A percentile compares a stretch with the other conserved stretches of the same genome.
These are phyloP conservation scores for Drosophila ambigua DNA, from an alignment of 1,140 invertebrate genomes.

Conservation along the genomic window DNA sequence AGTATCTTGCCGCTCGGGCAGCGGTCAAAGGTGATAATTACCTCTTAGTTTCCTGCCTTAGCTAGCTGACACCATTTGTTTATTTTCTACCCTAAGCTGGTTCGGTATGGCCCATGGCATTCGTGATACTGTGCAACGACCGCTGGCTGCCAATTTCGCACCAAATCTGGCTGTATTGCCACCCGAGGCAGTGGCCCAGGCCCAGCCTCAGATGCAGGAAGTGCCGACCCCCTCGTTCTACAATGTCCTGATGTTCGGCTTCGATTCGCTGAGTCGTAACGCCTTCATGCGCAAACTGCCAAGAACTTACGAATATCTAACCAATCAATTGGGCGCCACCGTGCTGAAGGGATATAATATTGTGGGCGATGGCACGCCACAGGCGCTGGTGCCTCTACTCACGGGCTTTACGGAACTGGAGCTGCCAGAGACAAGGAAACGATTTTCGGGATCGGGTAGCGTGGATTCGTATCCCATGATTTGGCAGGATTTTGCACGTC, in stretches of 20 bases:
- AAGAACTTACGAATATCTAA: constrained; percentile 91
- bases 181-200: constrained; percentile 57
- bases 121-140: constrained; percentile 64
- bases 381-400: constrained; percentile 95
- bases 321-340: constrained; percentile 87
- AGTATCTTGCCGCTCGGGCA: constrained; percentile 85
- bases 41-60: background rate
- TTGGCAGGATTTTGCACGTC: constrained; percentile 90
- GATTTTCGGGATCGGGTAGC: constrained; percentile 86
- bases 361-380: constrained; percentile 96
- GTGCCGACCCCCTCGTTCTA: constrained; percentile 53
- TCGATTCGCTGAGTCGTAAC: constrained; percentile 95
- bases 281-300: constrained; percentile 94
- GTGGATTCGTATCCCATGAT: constrained; percentile 93
- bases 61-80: background rate
- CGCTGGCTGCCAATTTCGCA: constrained; percentile 42
- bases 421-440: constrained; percentile 92
- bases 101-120: constrained; percentile 79
- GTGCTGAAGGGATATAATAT: constrained; percentile 95
- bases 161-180: constrained; percentile 61
- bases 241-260: constrained; percentile 95
- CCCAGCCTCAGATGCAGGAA: constrained; percentile 62
- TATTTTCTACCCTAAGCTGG: constrained; percentile 45
- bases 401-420: constrained; percentile 95
- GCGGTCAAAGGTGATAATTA: constrained; percentile 84